These are phyloP conservation scores for Karalla daura DNA, from an alignment of 2,797 vertebrate species.

Conservation along the genomic window DNA sequence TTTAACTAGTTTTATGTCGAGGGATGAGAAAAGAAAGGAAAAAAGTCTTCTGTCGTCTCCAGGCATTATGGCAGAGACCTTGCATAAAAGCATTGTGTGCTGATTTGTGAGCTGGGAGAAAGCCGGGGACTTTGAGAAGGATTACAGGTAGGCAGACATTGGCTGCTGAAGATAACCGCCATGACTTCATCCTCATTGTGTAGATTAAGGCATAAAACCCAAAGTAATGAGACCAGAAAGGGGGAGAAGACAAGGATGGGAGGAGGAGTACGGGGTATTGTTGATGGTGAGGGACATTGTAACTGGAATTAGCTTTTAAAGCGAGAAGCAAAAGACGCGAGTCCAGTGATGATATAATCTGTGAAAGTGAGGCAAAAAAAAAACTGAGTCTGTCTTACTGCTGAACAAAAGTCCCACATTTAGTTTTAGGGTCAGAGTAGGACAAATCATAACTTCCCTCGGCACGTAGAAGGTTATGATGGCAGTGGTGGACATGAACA, in stretches of 20 bases:
- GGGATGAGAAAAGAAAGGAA: conserved; percentile 49
- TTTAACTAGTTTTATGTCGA: conserved; percentile 56
- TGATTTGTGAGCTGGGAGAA: conserved; percentile 73
- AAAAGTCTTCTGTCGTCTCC: conserved; percentile 50
- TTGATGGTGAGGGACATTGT: conserved; percentile 50
- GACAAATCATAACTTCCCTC: neutral
- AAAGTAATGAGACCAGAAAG: conserved; percentile 87
- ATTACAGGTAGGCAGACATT: conserved; percentile 83
- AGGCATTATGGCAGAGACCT: conserved; percentile 63
- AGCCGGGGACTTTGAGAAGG: conserved; percentile 73
- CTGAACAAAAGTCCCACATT: no score
- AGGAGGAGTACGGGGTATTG: conserved; percentile 63
- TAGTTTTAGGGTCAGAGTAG: neutral
- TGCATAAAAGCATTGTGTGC: conserved; percentile 71
- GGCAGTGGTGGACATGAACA: neutral
- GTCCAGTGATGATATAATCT: conserved; percentile 21
- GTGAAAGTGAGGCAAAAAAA: conserved; percentile 11
- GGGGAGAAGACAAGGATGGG: conserved; percentile 52
- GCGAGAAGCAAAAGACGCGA: conserved; percentile 25
- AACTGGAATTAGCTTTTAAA: conserved; percentile 46
- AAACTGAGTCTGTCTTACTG: no score
- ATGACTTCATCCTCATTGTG: conserved; percentile 91
- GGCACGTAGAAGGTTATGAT: neutral
- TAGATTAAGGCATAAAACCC: conserved; percentile 92
- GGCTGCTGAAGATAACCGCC: conserved; percentile 86